Base-by-base conservation (phyloP, 2,888 invertebrate genomes). In the Amiota communis region DNA sequence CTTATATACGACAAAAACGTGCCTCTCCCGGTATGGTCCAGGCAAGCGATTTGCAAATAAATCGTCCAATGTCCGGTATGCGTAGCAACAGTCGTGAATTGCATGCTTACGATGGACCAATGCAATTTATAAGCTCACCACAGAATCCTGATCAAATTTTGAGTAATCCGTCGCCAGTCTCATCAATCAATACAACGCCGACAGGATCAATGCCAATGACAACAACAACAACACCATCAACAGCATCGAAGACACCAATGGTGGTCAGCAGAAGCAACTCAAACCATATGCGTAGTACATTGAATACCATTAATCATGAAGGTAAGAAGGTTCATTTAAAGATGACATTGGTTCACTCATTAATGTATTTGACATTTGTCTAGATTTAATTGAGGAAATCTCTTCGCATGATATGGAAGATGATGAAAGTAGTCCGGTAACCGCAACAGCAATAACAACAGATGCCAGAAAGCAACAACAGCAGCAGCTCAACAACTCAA, bases 11-110 rank as follows among this genome's bases (percentile, higher is more conserved):
- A 81, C 95, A 96, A 86, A 96, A 97, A 87, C 91, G 96, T 70
- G 95, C 96, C 86, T 94, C 94, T 74, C 93, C 95, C 69, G 95
- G 96, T 49, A 95, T 96, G 94, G 94, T 97, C 53, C 96, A 96
- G 87, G 95, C 96, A 9, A 96, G 96, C 73, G 96, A 96, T 90
- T 91, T 95, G 76, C 92, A 94, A 83, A 93, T 93, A 80, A 92
- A 92, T 77, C 92, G 95, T 77, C 93, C 94, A 57, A 93, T 93
- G 86, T 94, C 94, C 81, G 94, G 94, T 79, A 94, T 95, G 89
- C 91, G 95, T 70, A 94, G 94, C 93, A 91, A 90, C 86, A 84
- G 85, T 17, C 86, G 89, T 2, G 90, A 90, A 77, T 75, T 89
- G 65, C 90, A 89, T 71, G 90, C 86, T 36, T 97, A 96, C 89